phyloP scores from a whole-genome alignment of 2,797 vertebrate genomes.

The Pseudomugil gertrudae region DNA sequence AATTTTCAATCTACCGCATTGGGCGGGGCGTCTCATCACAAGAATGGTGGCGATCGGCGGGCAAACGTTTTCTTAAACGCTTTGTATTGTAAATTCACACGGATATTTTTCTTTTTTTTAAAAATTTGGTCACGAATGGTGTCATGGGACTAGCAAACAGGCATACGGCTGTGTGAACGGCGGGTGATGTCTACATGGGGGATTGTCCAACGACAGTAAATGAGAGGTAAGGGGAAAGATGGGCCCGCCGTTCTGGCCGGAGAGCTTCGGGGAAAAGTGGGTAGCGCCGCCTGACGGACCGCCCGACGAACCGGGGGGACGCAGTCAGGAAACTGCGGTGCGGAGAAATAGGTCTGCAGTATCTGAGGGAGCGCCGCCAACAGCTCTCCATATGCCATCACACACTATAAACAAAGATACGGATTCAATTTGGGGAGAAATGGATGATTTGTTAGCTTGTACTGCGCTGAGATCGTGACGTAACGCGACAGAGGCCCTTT shows the following conservation, averaged over 20 bases:
- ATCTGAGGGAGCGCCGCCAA: conserved; percentile 85
- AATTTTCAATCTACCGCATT: conserved; percentile 54
- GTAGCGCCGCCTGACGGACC: conserved; percentile 90
- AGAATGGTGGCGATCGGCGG: conserved; percentile 74
- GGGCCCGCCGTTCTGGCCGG: conserved; percentile 73
- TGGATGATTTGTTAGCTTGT: neutral
- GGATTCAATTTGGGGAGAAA: conserved; percentile 11
- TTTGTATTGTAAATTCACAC: conserved; percentile 51
- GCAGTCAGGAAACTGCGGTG: conserved; percentile 81
- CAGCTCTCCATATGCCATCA: conserved; percentile 81
- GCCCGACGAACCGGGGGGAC: conserved; percentile 75
- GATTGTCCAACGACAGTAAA: conserved; percentile 72
- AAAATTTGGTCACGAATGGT: neutral
- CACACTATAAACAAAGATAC: conserved; percentile 60
- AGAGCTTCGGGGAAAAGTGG: conserved; percentile 85
- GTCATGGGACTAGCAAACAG: neutral
- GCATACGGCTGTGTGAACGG: neutral
- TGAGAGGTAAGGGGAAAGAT: conserved; percentile 80
- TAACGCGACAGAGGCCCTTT: conserved; percentile 22
- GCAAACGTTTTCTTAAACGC: conserved; percentile 73
- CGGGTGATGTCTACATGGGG: conserved; percentile 53
- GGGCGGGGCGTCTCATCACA: conserved; percentile 72
- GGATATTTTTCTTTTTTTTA: conserved; percentile 6
- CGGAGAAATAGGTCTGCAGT: conserved; percentile 66
- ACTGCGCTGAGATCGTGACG: neutral